Evolutionary conservation across 2,888 invertebrate genomes (phyloP).

Genomic region (Busseola fusca): DNA sequence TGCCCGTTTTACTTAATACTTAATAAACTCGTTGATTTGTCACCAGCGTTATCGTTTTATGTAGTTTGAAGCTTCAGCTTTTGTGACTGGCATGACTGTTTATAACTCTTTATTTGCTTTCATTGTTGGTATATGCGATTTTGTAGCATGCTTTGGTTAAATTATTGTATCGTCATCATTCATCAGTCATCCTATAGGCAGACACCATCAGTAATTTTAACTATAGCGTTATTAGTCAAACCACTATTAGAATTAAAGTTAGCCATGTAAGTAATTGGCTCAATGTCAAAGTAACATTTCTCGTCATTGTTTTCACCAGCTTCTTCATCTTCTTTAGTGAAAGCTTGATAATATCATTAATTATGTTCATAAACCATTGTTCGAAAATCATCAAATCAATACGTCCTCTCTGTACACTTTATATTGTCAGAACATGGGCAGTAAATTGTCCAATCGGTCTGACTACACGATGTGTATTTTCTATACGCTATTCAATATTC

Average conservation of each 20-base stretch:
- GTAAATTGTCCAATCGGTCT: slow-evolving; percentile 53
- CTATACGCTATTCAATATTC: slow-evolving; percentile 61
- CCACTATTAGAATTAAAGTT: too few species aligned
- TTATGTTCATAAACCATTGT: not conserved
- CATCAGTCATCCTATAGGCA: too few species aligned
- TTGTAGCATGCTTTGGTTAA: too few species aligned
- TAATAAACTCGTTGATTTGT: too few species aligned
- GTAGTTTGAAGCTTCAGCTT: too few species aligned
- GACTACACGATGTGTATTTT: slow-evolving; percentile 53
- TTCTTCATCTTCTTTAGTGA: not conserved
- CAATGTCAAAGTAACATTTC: not conserved
- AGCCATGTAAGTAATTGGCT: not conserved
- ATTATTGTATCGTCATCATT: too few species aligned
- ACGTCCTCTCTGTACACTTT: slow-evolving; percentile 18
- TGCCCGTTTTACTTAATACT: too few species aligned
- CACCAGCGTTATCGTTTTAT: too few species aligned
- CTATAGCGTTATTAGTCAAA: not conserved
- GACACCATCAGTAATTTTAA: not conserved
- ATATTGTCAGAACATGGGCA: slow-evolving; percentile 36
- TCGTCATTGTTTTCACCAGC: accelerated
- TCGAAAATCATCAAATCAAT: slow-evolving; percentile 22
- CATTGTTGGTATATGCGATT: too few species aligned
- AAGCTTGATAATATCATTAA: not conserved
- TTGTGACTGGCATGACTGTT: too few species aligned
- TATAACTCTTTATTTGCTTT: too few species aligned